These are phyloP conservation scores for Picathartes gymnocephalus DNA, from an alignment of 2,113 vertebrate species.

Conservation along the genomic window DNA sequence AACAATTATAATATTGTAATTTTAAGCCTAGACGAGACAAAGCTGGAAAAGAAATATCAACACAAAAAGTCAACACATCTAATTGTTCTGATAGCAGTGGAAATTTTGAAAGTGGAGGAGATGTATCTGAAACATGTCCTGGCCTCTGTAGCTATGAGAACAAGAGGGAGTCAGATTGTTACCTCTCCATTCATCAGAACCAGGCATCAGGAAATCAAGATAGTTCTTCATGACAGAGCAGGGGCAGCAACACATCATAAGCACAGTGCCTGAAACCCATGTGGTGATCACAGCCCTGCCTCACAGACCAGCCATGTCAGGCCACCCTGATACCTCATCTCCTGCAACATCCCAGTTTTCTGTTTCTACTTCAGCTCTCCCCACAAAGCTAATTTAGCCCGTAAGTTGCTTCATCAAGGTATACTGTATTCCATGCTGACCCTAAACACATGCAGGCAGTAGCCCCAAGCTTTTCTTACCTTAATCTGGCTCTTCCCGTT, in stretches of 20 bases:
- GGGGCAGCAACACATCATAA: not conserved
- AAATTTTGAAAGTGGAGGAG: not conserved
- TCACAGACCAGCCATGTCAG: not conserved
- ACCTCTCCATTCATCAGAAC: not conserved
- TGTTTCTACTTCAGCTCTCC: not conserved
- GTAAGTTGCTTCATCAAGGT: not conserved
- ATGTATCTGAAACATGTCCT: not conserved
- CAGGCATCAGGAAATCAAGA: not conserved
- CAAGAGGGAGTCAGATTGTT: not conserved
- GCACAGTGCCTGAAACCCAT: not conserved
- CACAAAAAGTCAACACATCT: not conserved
- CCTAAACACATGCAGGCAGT: not conserved
- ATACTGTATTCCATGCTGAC: not conserved
- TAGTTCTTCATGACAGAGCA: not conserved
- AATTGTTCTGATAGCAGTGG: not conserved
- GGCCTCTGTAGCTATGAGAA: not conserved
- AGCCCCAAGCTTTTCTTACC: not conserved
- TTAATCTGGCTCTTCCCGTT: not conserved
- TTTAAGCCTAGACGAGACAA: not conserved
- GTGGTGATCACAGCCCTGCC: accelerated
- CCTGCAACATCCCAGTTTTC: not conserved
- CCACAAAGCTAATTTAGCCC: not conserved
- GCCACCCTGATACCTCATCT: not conserved
- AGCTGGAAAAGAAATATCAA: not conserved
- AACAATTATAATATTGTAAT: not conserved